Evolutionary conservation across 2,888 invertebrate genomes (phyloP).

Genomic region (Pterobdella sp.): DNA sequence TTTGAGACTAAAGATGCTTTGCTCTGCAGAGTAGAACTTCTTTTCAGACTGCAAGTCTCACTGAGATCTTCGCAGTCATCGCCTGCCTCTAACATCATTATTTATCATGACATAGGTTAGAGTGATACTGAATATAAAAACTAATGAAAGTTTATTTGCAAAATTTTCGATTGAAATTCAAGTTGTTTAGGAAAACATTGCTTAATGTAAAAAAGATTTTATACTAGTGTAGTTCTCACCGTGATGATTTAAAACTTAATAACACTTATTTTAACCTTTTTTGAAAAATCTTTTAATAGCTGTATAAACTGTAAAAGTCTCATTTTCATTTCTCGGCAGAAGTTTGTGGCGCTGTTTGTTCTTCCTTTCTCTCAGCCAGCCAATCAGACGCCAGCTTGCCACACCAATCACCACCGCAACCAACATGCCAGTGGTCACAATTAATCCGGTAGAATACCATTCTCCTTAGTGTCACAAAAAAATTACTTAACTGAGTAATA

Average conservation of each 20-base stretch:
- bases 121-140: not conserved
- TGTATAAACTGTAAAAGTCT: not conserved
- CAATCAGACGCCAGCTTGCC: conserved; percentile 16
- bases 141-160: not conserved
- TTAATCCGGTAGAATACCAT: conserved; percentile 9
- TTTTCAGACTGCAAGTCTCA: conserved; percentile 28
- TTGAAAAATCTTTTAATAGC: conserved; percentile 2
- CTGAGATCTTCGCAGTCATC: conserved; percentile 1
- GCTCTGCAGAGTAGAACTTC: conserved; percentile 34
- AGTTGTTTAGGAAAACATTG: not conserved
- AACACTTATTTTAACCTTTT: not conserved
- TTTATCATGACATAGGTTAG: not conserved
- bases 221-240: not conserved
- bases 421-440: conserved; percentile 13
- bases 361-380: conserved; percentile 12
- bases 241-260: not conserved
- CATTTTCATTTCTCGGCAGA: not conserved
- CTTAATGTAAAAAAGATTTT: not conserved
- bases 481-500: too few relatives aligned
- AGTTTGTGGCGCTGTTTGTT: conserved; percentile 1
- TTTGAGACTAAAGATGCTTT: conserved; percentile 29
- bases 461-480: conserved; percentile 5
- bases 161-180: too few relatives aligned
- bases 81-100: not conserved
- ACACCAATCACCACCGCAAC: conserved; percentile 16